phyloP scores from a whole-genome alignment of 2,888 invertebrate species.

The Pseudanteris insignis region DNA sequence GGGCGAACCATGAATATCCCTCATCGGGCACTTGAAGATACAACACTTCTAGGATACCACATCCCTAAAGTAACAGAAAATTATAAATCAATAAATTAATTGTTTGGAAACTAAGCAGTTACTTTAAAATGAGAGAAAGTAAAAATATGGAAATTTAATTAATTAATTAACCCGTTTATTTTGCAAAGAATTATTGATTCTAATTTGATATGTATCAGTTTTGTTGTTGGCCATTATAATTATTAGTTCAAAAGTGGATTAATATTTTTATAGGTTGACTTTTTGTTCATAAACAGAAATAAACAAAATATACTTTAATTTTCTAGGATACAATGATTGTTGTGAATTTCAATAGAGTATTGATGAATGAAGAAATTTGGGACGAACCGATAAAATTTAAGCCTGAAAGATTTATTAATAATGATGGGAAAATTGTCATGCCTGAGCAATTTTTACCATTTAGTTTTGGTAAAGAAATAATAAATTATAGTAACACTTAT shows the following conservation, averaged over 20 bases:
- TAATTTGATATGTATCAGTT: no score
- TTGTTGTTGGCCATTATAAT: no score
- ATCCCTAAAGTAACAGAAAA: conserved; percentile 76
- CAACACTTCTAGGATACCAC: conserved; percentile 75
- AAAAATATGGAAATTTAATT: no score
- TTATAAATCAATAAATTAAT: background rate
- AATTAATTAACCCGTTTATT: no score
- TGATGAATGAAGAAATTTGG: conserved; percentile 75
- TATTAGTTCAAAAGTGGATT: no score
- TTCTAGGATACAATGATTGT: conserved; percentile 82
- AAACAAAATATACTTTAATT: conserved; percentile 1
- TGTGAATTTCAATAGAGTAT: conserved; percentile 77
- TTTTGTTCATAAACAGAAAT: background rate
- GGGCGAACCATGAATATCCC: conserved; percentile 82
- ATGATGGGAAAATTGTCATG: conserved; percentile 70
- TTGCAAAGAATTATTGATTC: no score
- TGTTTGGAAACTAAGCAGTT: no score
- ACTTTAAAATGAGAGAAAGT: no score
- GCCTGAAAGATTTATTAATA: conserved; percentile 78
- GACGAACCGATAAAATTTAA: conserved; percentile 77
- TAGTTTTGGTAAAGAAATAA: conserved; percentile 75
- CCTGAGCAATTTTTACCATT: conserved; percentile 82
- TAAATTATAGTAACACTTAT: no score
- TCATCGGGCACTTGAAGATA: conserved; percentile 79
- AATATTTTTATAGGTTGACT: background rate